A percentile compares a stretch with the other conserved stretches of the same genome.
Conservation (phyloP, 1,140 invertebrate genomes). For the Hyles vespertilio region DNA sequence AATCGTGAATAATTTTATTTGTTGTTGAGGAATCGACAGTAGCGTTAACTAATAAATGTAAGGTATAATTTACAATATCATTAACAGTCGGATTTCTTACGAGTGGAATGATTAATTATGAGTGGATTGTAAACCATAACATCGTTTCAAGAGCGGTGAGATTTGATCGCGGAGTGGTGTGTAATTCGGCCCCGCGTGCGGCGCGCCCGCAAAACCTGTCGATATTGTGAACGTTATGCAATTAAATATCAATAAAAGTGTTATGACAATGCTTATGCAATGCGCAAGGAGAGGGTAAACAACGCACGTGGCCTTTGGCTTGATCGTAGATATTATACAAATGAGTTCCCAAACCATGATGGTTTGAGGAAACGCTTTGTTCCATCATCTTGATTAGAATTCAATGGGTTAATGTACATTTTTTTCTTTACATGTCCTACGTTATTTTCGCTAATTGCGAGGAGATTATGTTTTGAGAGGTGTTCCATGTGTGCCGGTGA, state of each 20-base stretch:
- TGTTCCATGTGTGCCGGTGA: too few species aligned
- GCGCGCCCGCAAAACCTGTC: slow-evolving; percentile 7
- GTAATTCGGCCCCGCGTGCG: background rate
- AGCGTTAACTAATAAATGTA: too few species aligned
- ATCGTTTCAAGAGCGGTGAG: background rate
- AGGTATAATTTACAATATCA: background rate
- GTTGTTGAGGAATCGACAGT: too few species aligned
- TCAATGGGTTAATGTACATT: slow-evolving; percentile 25
- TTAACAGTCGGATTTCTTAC: background rate
- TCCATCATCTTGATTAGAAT: slow-evolving; percentile 25
- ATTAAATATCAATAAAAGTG: slow-evolving; percentile 20
- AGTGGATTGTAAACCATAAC: slow-evolving; percentile 4
- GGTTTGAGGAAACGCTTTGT: slow-evolving; percentile 33
- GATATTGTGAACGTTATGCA: slow-evolving; percentile 16
- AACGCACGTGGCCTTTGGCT: slow-evolving; percentile 22
- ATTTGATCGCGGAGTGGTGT: background rate
- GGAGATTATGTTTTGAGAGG: too few species aligned
- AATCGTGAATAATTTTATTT: too few species aligned
- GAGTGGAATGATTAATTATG: slow-evolving; percentile 3
- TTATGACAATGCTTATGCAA: slow-evolving; percentile 28
- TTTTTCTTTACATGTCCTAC: slow-evolving; percentile 18
- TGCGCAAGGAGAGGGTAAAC: slow-evolving; percentile 17
- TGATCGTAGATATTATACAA: slow-evolving; percentile 23
- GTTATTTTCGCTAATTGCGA: slow-evolving; percentile 21
- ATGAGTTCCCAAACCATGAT: slow-evolving; percentile 29